Base-by-base conservation (phyloP, 2,113 vertebrate genomes). In the Gambusia affinis region DNA sequence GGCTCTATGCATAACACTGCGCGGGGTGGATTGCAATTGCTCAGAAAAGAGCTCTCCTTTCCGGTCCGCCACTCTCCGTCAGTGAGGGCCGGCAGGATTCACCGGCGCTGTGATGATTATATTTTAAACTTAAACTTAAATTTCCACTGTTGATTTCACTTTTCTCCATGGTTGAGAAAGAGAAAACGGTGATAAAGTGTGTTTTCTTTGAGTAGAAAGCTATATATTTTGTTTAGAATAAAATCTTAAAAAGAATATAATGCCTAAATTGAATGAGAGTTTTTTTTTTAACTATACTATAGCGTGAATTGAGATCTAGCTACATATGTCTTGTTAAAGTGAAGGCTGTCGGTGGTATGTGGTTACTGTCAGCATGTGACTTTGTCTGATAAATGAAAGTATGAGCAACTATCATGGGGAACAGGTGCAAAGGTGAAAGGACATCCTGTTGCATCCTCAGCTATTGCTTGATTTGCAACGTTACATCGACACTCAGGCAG, bases 31-130 rank as follows among this genome's bases (percentile, higher is more conserved):
- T 72, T 64, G 63, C 75, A 66, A 61, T 28, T 2, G 33, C 47
- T 61, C 75, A 76, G 72, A 86, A 80, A 84, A 47, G 79, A 88
- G 81, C 85, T 87, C 87, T 89, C 81, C 82, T 84, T 87, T 90
- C 84, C 79, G 87, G 81, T 85, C 87, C 79, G 75, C 76, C 37
- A 64, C 79, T 77, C 80, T 27, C 72, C 14, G 37, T 79, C 42
- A 63, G 78, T 11, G 69, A 83, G 63, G 85, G 78, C 77, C 79
- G 4, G 68, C 64, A 73, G 79, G 73, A 78, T 87, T 84, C 83
- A 88, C 80, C 61, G 82, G 70, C 14, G n/a, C 71, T n/a, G 79
- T 78, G 87, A 91, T 78, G 76, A 85, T 68, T 84, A 75, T 85
- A 27, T 66, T 68, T 72, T 73, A n/a, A 4, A 47, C 60, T 82